A percentile compares a stretch with the other conserved stretches of the same genome.
These are phyloP conservation scores for Chymomyza costata DNA, from an alignment of 1,140 invertebrate genomes.

Conservation along the genomic window DNA sequence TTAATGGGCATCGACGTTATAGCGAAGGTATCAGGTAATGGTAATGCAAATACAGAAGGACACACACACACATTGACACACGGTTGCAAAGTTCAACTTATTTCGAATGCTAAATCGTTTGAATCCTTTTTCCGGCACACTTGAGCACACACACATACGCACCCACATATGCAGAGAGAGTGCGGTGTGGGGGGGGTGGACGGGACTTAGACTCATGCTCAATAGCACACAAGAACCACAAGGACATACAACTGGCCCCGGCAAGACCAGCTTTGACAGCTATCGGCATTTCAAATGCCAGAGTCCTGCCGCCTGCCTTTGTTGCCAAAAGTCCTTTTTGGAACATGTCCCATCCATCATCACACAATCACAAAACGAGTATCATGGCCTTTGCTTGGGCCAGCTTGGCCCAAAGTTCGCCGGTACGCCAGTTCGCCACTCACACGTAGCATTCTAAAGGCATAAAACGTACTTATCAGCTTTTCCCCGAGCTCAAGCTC, in stretches of 20 bases:
- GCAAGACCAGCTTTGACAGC: conserved; percentile 32
- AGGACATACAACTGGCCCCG: conserved; percentile 48
- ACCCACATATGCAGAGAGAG: conserved; percentile 2
- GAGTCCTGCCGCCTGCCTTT: conserved; percentile 17
- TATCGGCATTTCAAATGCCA: conserved; percentile 42
- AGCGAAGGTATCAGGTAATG: conserved; percentile 37
- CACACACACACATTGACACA: conserved; percentile 7
- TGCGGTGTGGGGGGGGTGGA: no score
- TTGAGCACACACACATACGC: conserved; percentile 38
- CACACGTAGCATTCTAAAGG: conserved; percentile 67
- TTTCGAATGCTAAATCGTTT: conserved; percentile 68
- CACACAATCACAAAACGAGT: conserved; percentile 73
- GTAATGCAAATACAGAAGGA: conserved; percentile 25
- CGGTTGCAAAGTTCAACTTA: conserved; percentile 42
- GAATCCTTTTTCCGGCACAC: conserved; percentile 67
- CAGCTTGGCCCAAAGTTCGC: conserved; percentile 18
- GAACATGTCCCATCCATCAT: conserved; percentile 67
- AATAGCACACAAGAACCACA: no score
- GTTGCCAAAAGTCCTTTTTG: conserved; percentile 29
- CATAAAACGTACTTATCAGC: conserved; percentile 72
- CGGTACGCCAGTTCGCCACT: not conserved
- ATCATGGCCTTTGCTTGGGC: conserved; percentile 45
- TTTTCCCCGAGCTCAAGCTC: conserved; percentile 51
- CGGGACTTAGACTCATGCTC: no score
- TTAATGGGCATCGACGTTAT: conserved; percentile 51